Conservation (phyloP, 2,113 vertebrate species). For the Perca fluviatilis region DNA sequence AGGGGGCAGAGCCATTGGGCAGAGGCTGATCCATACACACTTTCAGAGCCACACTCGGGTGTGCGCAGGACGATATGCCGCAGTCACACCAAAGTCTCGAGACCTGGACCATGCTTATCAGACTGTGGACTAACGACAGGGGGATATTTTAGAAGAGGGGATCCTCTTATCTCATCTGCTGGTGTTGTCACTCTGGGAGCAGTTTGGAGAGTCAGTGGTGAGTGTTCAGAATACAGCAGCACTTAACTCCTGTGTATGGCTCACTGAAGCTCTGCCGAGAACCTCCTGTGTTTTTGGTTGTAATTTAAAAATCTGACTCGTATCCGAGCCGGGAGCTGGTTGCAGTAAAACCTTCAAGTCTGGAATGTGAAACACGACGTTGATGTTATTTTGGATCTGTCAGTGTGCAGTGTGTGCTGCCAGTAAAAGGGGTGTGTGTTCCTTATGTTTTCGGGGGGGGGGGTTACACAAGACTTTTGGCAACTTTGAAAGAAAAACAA, state of each 20-base stretch:
- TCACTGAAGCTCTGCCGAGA: conserved; percentile 1
- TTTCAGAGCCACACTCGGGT: conserved; percentile 39
- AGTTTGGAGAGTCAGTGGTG: conserved; percentile 55
- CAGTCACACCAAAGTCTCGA: conserved; percentile 45
- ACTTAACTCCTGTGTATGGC: background rate
- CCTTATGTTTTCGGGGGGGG: conserved; percentile 20
- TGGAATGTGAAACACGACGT: conserved; percentile 69
- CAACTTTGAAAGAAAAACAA: conserved; percentile 68
- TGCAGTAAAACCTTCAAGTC: conserved; percentile 51
- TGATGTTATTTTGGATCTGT: conserved; percentile 76
- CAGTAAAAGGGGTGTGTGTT: conserved; percentile 49
- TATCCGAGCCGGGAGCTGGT: conserved; percentile 46
- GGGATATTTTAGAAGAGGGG: conserved; percentile 38
- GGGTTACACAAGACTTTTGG: conserved; percentile 47
- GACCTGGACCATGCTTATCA: conserved; percentile 20
- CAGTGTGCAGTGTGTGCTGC: conserved; percentile 46
- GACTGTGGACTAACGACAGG: conserved; percentile 51
- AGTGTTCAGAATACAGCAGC: conserved; percentile 52
- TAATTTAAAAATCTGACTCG: conserved; percentile 43
- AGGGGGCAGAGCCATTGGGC: conserved; percentile 69
- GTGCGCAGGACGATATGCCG: conserved; percentile 59
- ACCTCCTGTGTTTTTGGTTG: conserved; percentile 36
- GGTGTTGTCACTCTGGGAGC: conserved; percentile 49
- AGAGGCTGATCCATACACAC: conserved; percentile 64
- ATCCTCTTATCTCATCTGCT: conserved; percentile 47